Percentiles rank a stretch among this genome's conserved stretches.
Evolutionary conservation across 2,113 vertebrate genomes (phyloP).

Genomic region (Nycticorax nycticorax): DNA sequence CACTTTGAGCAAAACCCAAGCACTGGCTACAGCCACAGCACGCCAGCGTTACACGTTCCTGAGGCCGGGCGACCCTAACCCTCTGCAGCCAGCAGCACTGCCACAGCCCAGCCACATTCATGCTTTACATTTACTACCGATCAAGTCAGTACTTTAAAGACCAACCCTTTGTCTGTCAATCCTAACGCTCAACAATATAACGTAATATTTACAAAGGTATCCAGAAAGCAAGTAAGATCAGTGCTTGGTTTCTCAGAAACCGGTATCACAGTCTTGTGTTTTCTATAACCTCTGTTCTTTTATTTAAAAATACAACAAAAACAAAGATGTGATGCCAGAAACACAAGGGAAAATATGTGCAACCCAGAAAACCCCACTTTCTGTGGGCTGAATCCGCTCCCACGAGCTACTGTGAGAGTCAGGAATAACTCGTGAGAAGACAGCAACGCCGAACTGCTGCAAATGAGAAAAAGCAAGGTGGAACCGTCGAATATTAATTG

Average conservation of each 20-base stretch:
- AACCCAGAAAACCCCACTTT: conserved; percentile 22
- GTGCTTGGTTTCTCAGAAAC: not conserved
- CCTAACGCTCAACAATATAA: not conserved
- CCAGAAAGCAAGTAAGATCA: not conserved
- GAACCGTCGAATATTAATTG: not conserved
- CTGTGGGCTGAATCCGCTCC: conserved; percentile 38
- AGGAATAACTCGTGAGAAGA: not conserved
- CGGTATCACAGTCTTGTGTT: not conserved
- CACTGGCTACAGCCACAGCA: not conserved
- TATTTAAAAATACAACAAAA: conserved; percentile 2
- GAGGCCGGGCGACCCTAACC: not conserved
- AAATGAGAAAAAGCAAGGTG: not conserved
- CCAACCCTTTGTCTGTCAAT: not conserved
- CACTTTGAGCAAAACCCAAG: not conserved
- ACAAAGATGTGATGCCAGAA: conserved; percentile 51
- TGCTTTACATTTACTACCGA: not conserved
- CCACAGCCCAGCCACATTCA: not conserved
- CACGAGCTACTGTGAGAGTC: not conserved
- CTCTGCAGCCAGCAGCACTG: not conserved
- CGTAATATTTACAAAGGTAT: not conserved
- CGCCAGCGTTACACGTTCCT: not conserved
- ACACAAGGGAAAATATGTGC: not conserved
- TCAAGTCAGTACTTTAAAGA: not conserved
- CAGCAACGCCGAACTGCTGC: not conserved
- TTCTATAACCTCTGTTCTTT: not conserved